Evolutionary conservation across 1,140 invertebrate genomes (phyloP).

Genomic region (Gryon sp.): DNA sequence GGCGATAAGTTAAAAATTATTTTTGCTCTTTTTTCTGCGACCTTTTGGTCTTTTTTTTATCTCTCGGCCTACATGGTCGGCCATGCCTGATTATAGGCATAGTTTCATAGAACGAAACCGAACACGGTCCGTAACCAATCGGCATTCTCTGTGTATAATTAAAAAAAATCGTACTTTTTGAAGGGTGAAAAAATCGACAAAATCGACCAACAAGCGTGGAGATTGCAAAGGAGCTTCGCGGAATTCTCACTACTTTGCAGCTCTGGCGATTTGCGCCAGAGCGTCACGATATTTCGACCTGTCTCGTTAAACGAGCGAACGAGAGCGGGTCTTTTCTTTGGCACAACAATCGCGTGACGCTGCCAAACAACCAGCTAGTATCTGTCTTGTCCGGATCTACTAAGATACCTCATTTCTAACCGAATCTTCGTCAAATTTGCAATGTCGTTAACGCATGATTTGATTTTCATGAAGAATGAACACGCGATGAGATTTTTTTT

Average conservation of each 20-base stretch:
- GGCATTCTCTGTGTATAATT: slow-evolving; percentile 26
- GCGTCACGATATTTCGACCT: slow-evolving; percentile 64
- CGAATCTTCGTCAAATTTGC: slow-evolving; percentile 36
- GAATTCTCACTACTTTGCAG: slow-evolving; percentile 54
- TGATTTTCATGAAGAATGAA: slow-evolving; percentile 20
- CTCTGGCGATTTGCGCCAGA: slow-evolving; percentile 48
- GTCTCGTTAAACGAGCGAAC: slow-evolving; percentile 62
- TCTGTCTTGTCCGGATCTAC: not conserved
- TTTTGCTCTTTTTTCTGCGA: slow-evolving; percentile 5
- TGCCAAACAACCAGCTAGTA: slow-evolving; percentile 19
- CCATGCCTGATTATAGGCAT: slow-evolving; percentile 60
- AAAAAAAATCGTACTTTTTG: not conserved
- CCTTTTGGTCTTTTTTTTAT: slow-evolving; percentile 28
- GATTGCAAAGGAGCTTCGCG: slow-evolving; percentile 41
- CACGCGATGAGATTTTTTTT: slow-evolving; percentile 30
- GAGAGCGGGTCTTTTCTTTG: slow-evolving; percentile 34
- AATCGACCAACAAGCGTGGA: slow-evolving; percentile 17
- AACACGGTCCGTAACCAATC: slow-evolving; percentile 54
- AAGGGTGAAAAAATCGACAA: slow-evolving; percentile 42
- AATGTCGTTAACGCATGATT: slow-evolving; percentile 39
- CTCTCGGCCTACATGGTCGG: slow-evolving; percentile 31
- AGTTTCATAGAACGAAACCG: slow-evolving; percentile 54
- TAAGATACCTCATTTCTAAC: slow-evolving; percentile 15
- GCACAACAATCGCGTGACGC: slow-evolving; percentile 52
- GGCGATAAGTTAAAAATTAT: slow-evolving; percentile 9